These are phyloP conservation scores for Pteronura brasiliensis DNA, from an alignment of 2,113 vertebrate species.

Conservation along the genomic window DNA sequence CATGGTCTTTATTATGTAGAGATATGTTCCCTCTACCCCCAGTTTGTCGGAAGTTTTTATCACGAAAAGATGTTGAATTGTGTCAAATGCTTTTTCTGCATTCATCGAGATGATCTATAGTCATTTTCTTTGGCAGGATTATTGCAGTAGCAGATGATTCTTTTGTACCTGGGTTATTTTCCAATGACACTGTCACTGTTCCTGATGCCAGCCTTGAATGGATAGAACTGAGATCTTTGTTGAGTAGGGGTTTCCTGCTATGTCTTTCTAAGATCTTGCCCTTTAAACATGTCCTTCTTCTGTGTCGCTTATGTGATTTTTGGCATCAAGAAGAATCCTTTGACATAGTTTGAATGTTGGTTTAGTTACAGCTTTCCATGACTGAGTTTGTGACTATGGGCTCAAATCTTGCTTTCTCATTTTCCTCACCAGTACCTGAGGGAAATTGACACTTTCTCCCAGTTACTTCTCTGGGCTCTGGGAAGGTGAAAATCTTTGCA, in stretches of 20 bases:
- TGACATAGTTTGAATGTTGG: background rate
- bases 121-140: background rate
- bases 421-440: background rate
- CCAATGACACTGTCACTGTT: background rate
- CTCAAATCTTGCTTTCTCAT: background rate
- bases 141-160: background rate
- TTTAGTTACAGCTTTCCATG: background rate
- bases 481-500: background rate
- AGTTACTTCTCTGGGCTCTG: background rate
- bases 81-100: background rate
- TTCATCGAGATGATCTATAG: background rate
- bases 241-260: background rate
- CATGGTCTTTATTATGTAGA: background rate
- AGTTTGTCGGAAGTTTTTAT: too few species aligned
- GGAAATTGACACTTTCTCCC: background rate
- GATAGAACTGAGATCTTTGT: background rate
- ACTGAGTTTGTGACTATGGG: background rate
- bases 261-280: background rate
- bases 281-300: background rate
- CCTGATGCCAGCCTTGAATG: background rate
- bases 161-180: background rate
- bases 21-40: background rate
- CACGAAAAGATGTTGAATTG: background rate
- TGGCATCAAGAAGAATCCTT: background rate
- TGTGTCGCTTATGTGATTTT: background rate